Conservation (phyloP, 2,888 invertebrate species). For the Rhabditophanes sp. region DNA sequence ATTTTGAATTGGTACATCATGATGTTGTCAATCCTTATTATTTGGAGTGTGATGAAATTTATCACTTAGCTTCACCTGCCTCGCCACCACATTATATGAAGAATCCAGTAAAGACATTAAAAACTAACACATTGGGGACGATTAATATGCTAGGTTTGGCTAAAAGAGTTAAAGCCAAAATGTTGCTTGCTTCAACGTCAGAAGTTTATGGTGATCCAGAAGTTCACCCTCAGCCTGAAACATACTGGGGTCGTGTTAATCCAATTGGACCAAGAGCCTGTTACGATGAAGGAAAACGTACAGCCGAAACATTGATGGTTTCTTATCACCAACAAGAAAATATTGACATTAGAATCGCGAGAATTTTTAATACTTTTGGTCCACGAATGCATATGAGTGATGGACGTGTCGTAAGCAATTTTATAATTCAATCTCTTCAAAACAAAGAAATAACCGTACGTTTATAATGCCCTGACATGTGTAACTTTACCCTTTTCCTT, state of each 20-base stretch:
- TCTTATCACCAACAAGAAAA: constrained; percentile 90
- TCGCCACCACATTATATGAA: constrained; percentile 99
- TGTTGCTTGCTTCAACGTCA: constrained; percentile 77
- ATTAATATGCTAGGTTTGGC: constrained; percentile 49
- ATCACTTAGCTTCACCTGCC: constrained; percentile 93
- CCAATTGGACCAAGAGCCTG: constrained; percentile 76
- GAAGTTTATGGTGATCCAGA: constrained; percentile 98
- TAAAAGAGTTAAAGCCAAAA: constrained; percentile 37
- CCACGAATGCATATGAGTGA: constrained; percentile 98
- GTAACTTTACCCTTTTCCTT: neutral
- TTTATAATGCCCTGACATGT: constrained; percentile 1
- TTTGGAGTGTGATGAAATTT: constrained; percentile 81
- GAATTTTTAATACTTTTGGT: constrained; percentile 97
- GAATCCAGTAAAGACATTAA: constrained; percentile 97
- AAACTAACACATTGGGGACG: constrained; percentile 83
- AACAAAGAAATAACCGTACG: constrained; percentile 76
- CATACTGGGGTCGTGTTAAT: constrained; percentile 89
- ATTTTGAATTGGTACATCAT: constrained; percentile 94
- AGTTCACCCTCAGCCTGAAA: constrained; percentile 81
- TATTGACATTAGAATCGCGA: constrained; percentile 78
- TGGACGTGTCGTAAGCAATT: constrained; percentile 93
- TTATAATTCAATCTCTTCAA: constrained; percentile 84
- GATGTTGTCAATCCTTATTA: constrained; percentile 93
- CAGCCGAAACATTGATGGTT: constrained; percentile 83
- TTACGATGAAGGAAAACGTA: constrained; percentile 97